phyloP scores from a whole-genome alignment of 2,888 invertebrate genomes.

The Morpho achilles region DNA sequence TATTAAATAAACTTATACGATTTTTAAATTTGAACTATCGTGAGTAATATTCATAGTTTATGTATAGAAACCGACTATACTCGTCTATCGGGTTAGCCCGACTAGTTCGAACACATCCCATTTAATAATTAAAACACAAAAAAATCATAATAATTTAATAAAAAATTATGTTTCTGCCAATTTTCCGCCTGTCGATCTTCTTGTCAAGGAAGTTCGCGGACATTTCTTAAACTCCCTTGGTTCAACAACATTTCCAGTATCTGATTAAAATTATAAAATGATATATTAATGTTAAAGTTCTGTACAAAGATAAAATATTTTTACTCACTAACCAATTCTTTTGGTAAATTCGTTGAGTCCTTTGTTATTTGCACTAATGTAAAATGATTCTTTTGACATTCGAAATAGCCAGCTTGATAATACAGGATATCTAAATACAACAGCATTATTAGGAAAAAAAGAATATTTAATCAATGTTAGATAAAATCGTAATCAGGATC shows the following conservation, averaged over 20 bases:
- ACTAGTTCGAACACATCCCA: too few relatives aligned
- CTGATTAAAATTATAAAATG: constrained; percentile 30
- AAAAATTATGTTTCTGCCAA: constrained; percentile 15
- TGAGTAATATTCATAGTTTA: too few relatives aligned
- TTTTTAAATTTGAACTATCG: too few relatives aligned
- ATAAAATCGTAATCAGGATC: too few relatives aligned
- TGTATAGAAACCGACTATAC: too few relatives aligned
- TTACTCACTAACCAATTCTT: constrained; percentile 56
- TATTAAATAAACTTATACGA: too few relatives aligned
- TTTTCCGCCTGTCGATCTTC: constrained; percentile 36
- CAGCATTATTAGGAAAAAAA: neutral
- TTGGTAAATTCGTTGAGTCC: constrained; percentile 53
- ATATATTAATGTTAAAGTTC: constrained; percentile 16
- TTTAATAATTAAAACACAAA: too few relatives aligned
- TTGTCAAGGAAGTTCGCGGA: constrained; percentile 44
- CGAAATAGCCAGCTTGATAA: constrained; percentile 48
- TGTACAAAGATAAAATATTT: neutral
- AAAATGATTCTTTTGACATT: constrained; percentile 50
- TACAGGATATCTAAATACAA: constrained; percentile 41
- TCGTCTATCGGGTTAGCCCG: too few relatives aligned
- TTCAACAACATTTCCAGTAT: constrained; percentile 38
- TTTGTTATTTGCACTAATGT: constrained; percentile 51
- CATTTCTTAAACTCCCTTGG: constrained; percentile 43
- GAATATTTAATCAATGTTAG: too few relatives aligned
- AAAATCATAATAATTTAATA: neutral